Conservation (phyloP, 2,797 vertebrate species). For the Octomys mimax region DNA sequence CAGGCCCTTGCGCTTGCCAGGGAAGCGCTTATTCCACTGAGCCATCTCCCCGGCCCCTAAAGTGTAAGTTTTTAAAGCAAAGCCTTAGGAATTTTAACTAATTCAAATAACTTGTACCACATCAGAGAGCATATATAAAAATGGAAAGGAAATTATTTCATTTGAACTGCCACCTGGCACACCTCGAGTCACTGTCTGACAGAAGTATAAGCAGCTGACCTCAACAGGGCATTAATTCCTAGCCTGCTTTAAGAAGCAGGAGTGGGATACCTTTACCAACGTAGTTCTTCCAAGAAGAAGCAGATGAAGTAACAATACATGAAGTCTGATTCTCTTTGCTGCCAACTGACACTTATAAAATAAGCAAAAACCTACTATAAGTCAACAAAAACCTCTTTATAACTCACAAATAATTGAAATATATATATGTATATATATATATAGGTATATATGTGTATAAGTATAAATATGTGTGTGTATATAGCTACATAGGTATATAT, state of each 20-base stretch:
- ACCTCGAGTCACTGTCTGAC: background rate
- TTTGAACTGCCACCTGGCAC: background rate
- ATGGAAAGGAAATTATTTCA: background rate
- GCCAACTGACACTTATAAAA: background rate
- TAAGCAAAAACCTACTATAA: background rate
- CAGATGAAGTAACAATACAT: slow-evolving; percentile 39
- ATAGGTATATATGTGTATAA: too few relatives aligned
- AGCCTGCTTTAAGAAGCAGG: slow-evolving; percentile 2
- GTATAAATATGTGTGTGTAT: too few relatives aligned
- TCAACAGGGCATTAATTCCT: slow-evolving; percentile 16
- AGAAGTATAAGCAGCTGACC: background rate
- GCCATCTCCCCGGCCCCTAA: too few relatives aligned
- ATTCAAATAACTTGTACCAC: slow-evolving; percentile 35
- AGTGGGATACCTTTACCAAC: slow-evolving; percentile 3
- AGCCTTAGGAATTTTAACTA: slow-evolving; percentile 30
- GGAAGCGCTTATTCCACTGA: too few relatives aligned
- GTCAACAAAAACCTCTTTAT: background rate
- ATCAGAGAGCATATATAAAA: slow-evolving; percentile 14
- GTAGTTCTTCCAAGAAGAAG: background rate
- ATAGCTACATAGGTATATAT: too few relatives aligned
- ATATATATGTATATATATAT: background rate
- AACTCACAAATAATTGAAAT: background rate
- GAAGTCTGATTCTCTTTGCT: slow-evolving; percentile 2
- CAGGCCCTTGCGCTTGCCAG: too few relatives aligned
- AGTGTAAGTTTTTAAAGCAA: background rate